phyloP scores from a whole-genome alignment of 2,888 invertebrate genomes.

The Sarcophaga caerulescens region DNA sequence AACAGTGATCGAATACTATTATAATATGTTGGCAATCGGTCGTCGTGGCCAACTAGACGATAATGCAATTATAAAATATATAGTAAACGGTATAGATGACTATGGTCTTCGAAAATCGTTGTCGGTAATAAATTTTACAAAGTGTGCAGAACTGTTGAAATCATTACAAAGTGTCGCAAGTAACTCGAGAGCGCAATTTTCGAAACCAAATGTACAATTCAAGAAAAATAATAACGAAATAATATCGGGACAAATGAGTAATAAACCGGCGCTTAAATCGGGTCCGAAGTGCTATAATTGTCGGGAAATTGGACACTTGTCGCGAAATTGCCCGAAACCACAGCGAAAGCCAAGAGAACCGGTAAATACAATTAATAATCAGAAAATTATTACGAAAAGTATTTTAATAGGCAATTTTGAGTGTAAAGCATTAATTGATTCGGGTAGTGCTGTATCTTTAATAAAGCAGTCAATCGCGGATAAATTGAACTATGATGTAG shows the following conservation, averaged over 20 bases:
- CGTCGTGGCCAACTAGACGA: constrained; percentile 20
- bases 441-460: constrained; percentile 53
- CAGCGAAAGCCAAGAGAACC: constrained; percentile 38
- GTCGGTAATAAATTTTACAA: constrained; percentile 24
- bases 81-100: constrained; percentile 19
- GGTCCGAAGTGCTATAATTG: constrained; percentile 63
- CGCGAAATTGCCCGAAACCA: constrained; percentile 60
- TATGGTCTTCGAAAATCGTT: constrained; percentile 15
- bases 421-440: constrained; percentile 50
- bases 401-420: constrained; percentile 14
- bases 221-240: not conserved
- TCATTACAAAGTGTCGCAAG: constrained; percentile 11
- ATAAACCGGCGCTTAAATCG: constrained; percentile 5
- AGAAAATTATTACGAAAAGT: constrained; percentile 16
- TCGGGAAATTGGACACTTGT: constrained; percentile 56
- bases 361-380: constrained; percentile 14
- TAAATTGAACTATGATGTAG: constrained; percentile 6
- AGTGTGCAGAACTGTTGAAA: constrained; percentile 48
- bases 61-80: constrained; percentile 27
- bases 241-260: no score
- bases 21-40: constrained; percentile 21
- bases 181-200: not conserved
- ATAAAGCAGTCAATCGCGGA: constrained; percentile 10
- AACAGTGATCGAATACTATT: constrained; percentile 20
- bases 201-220: no score